phyloP scores from a whole-genome alignment of 2,113 vertebrate genomes.

The Vulpes vulpes region DNA sequence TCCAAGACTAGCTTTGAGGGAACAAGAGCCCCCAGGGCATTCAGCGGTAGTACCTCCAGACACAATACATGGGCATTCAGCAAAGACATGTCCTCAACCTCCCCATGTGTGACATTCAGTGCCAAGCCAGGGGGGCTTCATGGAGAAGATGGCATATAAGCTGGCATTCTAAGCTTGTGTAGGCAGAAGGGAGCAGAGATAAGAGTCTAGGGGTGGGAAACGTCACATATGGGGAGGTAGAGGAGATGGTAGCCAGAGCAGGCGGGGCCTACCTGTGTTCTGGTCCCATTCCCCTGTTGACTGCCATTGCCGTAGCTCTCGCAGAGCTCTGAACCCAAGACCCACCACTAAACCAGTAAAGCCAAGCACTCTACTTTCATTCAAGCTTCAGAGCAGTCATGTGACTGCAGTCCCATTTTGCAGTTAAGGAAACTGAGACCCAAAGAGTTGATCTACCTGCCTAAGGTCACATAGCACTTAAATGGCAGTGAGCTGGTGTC shows the following conservation, averaged over 20 bases:
- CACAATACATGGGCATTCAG: too few relatives aligned
- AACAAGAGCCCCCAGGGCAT: neutral
- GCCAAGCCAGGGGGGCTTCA: neutral
- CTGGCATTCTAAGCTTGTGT: neutral
- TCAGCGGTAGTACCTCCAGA: neutral
- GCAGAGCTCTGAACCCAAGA: neutral
- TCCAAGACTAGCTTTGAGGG: constrained; percentile 9
- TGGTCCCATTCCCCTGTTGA: accelerated
- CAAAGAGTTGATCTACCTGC: neutral
- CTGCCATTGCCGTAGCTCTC: neutral
- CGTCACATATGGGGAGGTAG: accelerated
- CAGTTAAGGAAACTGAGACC: neutral
- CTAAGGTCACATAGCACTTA: neutral
- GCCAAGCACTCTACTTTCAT: neutral
- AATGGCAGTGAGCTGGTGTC: neutral
- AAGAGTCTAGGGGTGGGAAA: neutral
- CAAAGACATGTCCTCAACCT: too few relatives aligned
- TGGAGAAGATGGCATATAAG: neutral
- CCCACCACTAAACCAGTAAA: neutral
- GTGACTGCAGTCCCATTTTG: neutral
- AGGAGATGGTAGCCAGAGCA: neutral
- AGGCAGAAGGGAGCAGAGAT: neutral
- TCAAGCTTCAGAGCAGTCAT: neutral
- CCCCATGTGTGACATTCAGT: too few relatives aligned
- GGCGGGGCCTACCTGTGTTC: neutral